Evolutionary conservation across 2,888 invertebrate species (phyloP).

Genomic region (Lochmaea capreae): DNA sequence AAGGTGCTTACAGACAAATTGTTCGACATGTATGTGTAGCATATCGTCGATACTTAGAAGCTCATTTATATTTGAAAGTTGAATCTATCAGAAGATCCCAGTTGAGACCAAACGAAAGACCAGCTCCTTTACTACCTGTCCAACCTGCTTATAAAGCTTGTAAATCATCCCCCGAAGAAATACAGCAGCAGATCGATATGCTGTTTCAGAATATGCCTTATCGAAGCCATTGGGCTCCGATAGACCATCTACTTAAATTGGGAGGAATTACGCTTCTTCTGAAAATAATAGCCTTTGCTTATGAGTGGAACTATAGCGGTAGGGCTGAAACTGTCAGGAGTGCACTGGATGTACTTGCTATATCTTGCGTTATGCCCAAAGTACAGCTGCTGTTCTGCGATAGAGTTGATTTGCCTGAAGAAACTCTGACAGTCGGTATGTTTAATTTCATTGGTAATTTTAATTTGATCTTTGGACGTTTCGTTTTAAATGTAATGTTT

Average conservation of each 20-base stretch:
- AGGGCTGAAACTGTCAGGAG: conserved; percentile 85
- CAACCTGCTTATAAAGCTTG: conserved; percentile 71
- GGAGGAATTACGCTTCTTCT: conserved; percentile 86
- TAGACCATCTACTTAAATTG: conserved; percentile 86
- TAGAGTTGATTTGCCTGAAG: conserved; percentile 81
- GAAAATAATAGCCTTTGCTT: conserved; percentile 88
- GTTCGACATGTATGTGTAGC: conserved; percentile 92
- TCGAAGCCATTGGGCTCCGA: conserved; percentile 87
- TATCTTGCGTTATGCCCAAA: conserved; percentile 90
- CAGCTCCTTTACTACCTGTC: conserved; percentile 58
- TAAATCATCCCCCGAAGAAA: conserved; percentile 80
- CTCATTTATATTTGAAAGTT: conserved; percentile 86
- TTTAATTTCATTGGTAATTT: conserved; percentile 15
- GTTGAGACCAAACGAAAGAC: conserved; percentile 60
- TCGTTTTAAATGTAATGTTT: conserved; percentile 3
- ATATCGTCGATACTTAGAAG: conserved; percentile 90
- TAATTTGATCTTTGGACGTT: not conserved
- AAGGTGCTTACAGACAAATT: conserved; percentile 90
- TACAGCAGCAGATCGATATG: conserved; percentile 87
- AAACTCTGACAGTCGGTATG: conserved; percentile 76
- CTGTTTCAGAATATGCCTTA: conserved; percentile 82
- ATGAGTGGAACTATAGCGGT: conserved; percentile 93
- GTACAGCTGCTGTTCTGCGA: conserved; percentile 81
- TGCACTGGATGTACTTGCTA: conserved; percentile 88
- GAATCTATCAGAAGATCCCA: conserved; percentile 75